phyloP scores from a whole-genome alignment of 2,797 vertebrate genomes.

The Chromobotia macracanthus region DNA sequence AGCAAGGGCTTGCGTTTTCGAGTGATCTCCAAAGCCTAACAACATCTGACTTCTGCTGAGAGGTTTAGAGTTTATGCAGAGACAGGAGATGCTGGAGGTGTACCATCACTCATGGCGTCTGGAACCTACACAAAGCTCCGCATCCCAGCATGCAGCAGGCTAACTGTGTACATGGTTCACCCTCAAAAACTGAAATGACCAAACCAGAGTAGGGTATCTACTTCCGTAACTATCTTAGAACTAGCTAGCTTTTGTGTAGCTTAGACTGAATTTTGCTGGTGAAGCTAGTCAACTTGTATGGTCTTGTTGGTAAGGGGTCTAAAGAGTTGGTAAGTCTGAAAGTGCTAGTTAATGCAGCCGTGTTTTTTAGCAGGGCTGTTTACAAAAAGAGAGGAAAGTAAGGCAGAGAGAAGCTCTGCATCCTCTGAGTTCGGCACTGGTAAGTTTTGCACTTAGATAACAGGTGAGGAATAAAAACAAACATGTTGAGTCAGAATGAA shows the following conservation, averaged over 20 bases:
- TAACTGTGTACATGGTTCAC: neutral
- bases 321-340: too few relatives aligned
- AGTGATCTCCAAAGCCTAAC: constrained; percentile 58
- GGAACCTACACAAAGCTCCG: neutral
- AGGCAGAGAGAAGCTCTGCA: neutral
- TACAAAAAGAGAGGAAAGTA: neutral
- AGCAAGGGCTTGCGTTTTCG: neutral
- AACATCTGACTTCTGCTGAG: constrained; percentile 65
- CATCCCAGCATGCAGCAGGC: constrained; percentile 23
- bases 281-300: too few relatives aligned
- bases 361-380: too few relatives aligned
- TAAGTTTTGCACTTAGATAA: constrained; percentile 12
- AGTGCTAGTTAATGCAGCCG: too few relatives aligned
- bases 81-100: constrained; percentile 26
- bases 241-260: too few relatives aligned
- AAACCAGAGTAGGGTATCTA: neutral
- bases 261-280: too few relatives aligned
- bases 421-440: neutral
- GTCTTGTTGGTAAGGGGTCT: too few relatives aligned
- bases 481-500: constrained; percentile 55
- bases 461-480: constrained; percentile 24
- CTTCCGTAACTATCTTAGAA: too few relatives aligned
- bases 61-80: constrained; percentile 58
- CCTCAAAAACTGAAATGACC: constrained; percentile 11
- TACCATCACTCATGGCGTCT: constrained; percentile 1